Evolutionary conservation across 2,113 vertebrate genomes (phyloP).

Genomic region (Hyperoodon ampullatus): DNA sequence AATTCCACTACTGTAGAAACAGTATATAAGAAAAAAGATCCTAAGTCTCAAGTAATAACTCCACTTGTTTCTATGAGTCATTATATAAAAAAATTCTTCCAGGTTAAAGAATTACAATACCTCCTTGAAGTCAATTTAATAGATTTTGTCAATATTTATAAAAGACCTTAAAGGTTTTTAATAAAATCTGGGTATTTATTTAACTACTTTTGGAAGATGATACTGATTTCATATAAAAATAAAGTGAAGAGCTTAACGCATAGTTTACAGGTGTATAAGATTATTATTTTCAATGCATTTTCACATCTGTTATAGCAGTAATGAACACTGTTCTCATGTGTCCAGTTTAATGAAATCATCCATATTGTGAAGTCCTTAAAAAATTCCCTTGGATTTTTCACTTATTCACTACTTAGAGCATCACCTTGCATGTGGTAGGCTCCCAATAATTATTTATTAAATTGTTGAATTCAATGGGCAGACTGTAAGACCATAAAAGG

Average conservation of each 20-base stretch:
- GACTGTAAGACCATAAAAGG: background rate
- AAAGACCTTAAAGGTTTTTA: background rate
- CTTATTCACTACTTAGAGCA: background rate
- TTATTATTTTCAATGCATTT: background rate
- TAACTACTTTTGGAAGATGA: background rate
- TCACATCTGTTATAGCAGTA: background rate
- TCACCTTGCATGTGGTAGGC: background rate
- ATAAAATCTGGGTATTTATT: background rate
- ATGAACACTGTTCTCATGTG: background rate
- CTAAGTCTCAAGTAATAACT: background rate
- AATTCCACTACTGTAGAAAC: slow-evolving; percentile 37
- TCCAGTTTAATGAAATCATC: background rate
- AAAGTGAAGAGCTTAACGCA: background rate
- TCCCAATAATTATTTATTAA: background rate
- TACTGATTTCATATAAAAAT: slow-evolving; percentile 27
- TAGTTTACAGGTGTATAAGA: background rate
- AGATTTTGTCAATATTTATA: background rate
- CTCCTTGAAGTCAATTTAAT: background rate
- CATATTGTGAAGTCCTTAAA: background rate
- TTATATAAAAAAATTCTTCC: background rate
- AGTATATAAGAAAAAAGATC: background rate
- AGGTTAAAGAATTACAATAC: background rate
- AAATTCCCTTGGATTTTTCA: background rate
- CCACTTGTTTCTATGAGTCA: background rate
- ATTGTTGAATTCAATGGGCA: background rate